Evolutionary conservation across 2,888 invertebrate genomes (phyloP), one percentile per base, ranked within the genome.

Genomic region (Scaptodrosophila latifasciaeformis): DNA sequence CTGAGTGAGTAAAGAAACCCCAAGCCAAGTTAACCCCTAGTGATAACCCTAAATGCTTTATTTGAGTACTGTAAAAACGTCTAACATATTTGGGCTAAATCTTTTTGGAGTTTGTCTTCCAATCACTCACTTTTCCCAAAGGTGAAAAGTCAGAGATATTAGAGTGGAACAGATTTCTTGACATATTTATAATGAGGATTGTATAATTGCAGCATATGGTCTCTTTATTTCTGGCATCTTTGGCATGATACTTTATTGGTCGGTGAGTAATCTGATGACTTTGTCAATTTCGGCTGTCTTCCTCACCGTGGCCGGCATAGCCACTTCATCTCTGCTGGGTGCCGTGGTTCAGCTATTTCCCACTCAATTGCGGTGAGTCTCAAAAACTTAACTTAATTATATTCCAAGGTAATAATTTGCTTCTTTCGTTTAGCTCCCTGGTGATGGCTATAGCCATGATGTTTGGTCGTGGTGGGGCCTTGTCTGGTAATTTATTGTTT

Each of bases 401-500:
- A 9, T n/a, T 3, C 5, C 1, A 5, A 17, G 15, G 5, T n/a
- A n/a, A n/a, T n/a, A 18, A 13, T 34, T 6, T 12, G 13, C 2
- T 18, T 9, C 12, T n/a, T 6, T 5, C 18, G 44, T 55, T 1
- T 81, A 92, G 92, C 81, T 92, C 92, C 1, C 91, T 92, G 90
- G 90, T 92, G 0, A 89, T 93, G 66, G 90, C 92, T 0, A 87
- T 90, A 2, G 90, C 91, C 29, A 89, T 93, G 88, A 92, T 93
- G 91, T 87, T 88, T 44, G 93, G 92, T 1, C 88, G 93, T 31
- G 71, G 90, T 10, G 93, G 93, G 4, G 92, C 93, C 4, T 88
- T 92, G 34, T 84, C 89, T 2, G 93, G 93, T 2, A 93, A 93
- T 63, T 85, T 93, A 40, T 79, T 91, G 2, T 93, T 93, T 76